A percentile compares a stretch with the other conserved stretches of the same genome.
Conservation (phyloP, 2,113 vertebrate species). For the Ochotona curzoniae region DNA sequence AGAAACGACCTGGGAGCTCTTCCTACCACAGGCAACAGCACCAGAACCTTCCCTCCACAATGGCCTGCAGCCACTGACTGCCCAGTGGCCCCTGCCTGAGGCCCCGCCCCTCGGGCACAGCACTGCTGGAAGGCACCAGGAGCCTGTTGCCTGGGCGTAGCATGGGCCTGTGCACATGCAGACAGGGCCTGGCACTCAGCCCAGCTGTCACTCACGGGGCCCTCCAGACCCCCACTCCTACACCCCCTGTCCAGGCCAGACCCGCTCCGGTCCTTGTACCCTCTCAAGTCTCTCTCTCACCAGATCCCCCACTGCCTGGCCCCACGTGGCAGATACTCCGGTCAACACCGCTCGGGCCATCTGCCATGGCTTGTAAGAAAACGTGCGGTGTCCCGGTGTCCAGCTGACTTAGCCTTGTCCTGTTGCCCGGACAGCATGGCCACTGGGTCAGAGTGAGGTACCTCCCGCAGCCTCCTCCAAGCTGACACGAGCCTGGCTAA, state of each 20-base stretch:
- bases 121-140: too few species aligned
- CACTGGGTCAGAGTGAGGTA: fast-evolving
- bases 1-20: fast-evolving
- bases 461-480: neutral
- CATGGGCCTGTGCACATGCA: neutral
- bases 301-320: neutral
- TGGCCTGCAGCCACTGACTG: fast-evolving
- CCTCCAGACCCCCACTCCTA: neutral
- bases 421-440: neutral
- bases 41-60: neutral
- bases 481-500: neutral
- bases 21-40: fast-evolving
- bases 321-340: neutral
- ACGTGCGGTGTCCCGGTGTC: neutral
- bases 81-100: neutral
- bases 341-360: neutral
- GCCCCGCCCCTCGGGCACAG: too few species aligned
- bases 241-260: neutral
- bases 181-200: too few species aligned
- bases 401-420: neutral
- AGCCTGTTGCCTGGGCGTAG: too few species aligned
- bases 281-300: too few species aligned
- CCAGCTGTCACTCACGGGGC: neutral
- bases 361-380: neutral
- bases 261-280: too few species aligned